Evolutionary conservation across 2,888 invertebrate species (phyloP).

Genomic region (Panopea generosa): DNA sequence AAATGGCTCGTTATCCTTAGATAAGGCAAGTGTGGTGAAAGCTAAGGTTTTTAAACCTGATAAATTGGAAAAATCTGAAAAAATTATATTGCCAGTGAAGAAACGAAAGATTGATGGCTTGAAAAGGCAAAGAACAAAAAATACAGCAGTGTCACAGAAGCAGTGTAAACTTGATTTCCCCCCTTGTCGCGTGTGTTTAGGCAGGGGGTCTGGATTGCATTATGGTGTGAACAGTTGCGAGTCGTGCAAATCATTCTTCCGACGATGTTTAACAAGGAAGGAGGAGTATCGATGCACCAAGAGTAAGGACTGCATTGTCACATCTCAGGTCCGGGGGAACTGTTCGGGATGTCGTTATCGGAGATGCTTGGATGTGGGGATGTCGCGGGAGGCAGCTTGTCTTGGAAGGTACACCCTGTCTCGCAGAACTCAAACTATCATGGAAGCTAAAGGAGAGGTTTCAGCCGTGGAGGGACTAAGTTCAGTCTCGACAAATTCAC

Average conservation of each 20-base stretch:
- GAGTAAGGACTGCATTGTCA: conserved; percentile 50
- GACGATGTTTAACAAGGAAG: conserved; percentile 60
- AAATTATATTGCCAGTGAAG: conserved; percentile 49
- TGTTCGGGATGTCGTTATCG: conserved; percentile 60
- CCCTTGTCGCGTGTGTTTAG: conserved; percentile 57
- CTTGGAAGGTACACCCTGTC: conserved; percentile 60
- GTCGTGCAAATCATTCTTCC: conserved; percentile 60
- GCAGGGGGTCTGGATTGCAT: conserved; percentile 60
- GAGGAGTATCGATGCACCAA: conserved; percentile 60
- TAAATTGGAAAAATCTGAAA: no score
- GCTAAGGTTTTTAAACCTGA: no score
- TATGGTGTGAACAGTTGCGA: conserved; percentile 66
- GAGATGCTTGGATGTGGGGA: conserved; percentile 58
- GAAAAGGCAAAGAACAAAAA: conserved; percentile 50
- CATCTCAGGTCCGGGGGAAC: conserved; percentile 55
- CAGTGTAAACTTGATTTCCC: conserved; percentile 64
- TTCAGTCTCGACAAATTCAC: no score
- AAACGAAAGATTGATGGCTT: conserved; percentile 41
- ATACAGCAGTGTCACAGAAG: conserved; percentile 48
- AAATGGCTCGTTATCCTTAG: no score
- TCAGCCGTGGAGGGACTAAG: background rate
- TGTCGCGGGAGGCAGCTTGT: conserved; percentile 61
- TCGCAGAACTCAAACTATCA: conserved; percentile 55
- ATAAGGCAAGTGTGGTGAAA: no score
- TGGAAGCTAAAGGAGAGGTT: conserved; percentile 59